Evolutionary conservation across 2,888 invertebrate genomes (phyloP).

Genomic region (Ellobium chinense): DNA sequence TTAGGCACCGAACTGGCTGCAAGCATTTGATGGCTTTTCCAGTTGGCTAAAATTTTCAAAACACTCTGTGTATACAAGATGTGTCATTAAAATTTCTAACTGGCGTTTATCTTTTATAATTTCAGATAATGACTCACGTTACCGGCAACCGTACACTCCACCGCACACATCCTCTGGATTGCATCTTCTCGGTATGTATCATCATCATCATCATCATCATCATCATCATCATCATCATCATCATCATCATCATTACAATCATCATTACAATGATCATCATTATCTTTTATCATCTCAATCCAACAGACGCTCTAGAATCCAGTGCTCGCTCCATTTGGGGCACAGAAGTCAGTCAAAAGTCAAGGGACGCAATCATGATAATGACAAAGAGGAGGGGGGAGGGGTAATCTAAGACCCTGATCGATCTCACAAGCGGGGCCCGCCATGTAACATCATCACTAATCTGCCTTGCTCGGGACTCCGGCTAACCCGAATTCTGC

Average conservation of each 20-base stretch:
- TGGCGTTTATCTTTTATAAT: too few species aligned
- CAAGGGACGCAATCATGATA: not conserved
- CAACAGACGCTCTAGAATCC: not conserved
- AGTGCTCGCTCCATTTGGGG: not conserved
- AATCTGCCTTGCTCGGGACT: slow-evolving; percentile 29
- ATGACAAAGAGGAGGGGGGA: slow-evolving; percentile 6
- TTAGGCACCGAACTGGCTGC: too few species aligned
- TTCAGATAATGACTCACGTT: slow-evolving; percentile 41
- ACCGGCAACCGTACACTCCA: slow-evolving; percentile 43
- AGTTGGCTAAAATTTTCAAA: too few species aligned
- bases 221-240: not conserved
- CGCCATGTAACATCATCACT: slow-evolving; percentile 39
- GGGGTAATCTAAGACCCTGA: slow-evolving; percentile 24
- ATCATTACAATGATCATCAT: too few species aligned
- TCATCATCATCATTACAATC: not conserved
- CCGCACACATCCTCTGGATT: slow-evolving; percentile 40
- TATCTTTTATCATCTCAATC: too few species aligned
- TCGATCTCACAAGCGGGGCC: slow-evolving; percentile 14
- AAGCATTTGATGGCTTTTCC: too few species aligned
- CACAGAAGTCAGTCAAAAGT: not conserved
- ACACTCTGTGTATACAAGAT: too few species aligned
- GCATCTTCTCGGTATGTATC: slow-evolving; percentile 38
- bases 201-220: not conserved
- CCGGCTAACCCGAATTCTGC: not conserved
- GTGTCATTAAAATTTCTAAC: too few species aligned